These are phyloP conservation scores for Sycophaga agraensis DNA, from an alignment of 1,140 invertebrate genomes.

Conservation along the genomic window DNA sequence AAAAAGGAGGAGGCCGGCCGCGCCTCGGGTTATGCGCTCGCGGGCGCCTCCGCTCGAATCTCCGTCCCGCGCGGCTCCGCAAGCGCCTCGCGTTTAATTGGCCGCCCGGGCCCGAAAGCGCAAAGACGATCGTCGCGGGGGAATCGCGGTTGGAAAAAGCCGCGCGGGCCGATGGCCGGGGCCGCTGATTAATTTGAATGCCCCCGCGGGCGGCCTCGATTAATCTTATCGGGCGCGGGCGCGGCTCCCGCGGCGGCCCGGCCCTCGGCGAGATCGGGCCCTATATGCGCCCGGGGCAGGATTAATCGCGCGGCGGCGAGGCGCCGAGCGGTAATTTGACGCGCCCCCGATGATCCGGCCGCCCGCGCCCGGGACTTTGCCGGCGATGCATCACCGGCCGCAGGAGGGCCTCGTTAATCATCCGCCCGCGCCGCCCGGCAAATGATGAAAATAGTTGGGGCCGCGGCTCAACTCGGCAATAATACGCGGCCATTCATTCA, in stretches of 20 bases:
- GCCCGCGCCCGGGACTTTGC: background rate
- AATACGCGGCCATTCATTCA: slow-evolving; percentile 26
- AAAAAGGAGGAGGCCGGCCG: too few relatives aligned
- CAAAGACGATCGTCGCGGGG: too few relatives aligned
- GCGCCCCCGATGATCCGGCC: background rate
- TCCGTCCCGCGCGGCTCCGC: background rate
- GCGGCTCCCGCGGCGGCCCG: background rate
- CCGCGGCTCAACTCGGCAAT: slow-evolving; percentile 10
- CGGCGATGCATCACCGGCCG: background rate
- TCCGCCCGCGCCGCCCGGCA: background rate
- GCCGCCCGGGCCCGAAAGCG: too few relatives aligned
- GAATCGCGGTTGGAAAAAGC: background rate
- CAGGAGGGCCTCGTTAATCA: slow-evolving; percentile 19
- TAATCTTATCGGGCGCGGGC: slow-evolving; percentile 4
- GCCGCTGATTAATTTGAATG: slow-evolving; percentile 33
- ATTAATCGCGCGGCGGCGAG: background rate
- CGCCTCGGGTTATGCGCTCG: background rate
- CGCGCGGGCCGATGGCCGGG: slow-evolving; percentile 24
- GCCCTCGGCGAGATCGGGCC: background rate
- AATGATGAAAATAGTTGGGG: slow-evolving; percentile 21
- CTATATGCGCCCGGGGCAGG: background rate
- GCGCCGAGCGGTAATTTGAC: background rate
- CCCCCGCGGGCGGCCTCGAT: background rate
- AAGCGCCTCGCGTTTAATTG: too few relatives aligned
- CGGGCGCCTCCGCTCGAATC: background rate